Evolutionary conservation across 2,113 vertebrate species (phyloP).

Genomic region (Epinephelus cyanopodus): DNA sequence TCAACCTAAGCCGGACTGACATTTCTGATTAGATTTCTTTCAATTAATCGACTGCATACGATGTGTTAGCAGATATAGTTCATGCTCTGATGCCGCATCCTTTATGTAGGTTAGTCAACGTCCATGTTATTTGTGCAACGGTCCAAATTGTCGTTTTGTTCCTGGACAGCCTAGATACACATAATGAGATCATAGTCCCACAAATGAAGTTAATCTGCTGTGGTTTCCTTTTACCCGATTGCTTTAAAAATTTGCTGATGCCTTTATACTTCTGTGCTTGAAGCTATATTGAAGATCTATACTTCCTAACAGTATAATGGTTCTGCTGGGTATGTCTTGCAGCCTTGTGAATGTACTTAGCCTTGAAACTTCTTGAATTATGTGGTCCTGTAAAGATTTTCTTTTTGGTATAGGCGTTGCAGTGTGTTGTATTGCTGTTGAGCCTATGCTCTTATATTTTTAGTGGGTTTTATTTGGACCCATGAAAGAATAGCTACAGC

Average conservation of each 20-base stretch:
- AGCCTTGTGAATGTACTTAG: constrained; percentile 19
- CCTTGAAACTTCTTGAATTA: constrained; percentile 3
- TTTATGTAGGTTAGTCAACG: constrained; percentile 3
- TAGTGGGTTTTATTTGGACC: constrained; percentile 10
- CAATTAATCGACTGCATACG: constrained; percentile 51
- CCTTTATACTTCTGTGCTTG: constrained; percentile 7
- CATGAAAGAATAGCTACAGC: background rate
- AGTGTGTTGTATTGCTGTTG: background rate
- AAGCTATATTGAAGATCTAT: constrained; percentile 39
- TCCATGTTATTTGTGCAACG: constrained; percentile 30
- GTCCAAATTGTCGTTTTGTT: constrained; percentile 11
- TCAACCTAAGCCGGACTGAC: constrained; percentile 44
- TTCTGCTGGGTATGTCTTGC: constrained; percentile 7
- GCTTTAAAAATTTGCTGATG: constrained; percentile 43
- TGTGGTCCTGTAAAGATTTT: constrained; percentile 22
- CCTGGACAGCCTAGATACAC: constrained; percentile 23
- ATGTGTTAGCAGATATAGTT: constrained; percentile 37
- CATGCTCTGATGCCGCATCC: constrained; percentile 11
- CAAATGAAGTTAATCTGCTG: constrained; percentile 58
- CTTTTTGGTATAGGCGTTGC: background rate
- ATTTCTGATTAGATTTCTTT: constrained; percentile 61
- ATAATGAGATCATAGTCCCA: constrained; percentile 48
- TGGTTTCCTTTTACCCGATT: constrained; percentile 27
- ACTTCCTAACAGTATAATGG: constrained; percentile 39
- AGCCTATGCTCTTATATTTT: constrained; percentile 11